Evolutionary conservation across 2,888 invertebrate genomes (phyloP), one percentile per base, ranked within the genome.

Genomic region (Charanyca ferruginea): DNA sequence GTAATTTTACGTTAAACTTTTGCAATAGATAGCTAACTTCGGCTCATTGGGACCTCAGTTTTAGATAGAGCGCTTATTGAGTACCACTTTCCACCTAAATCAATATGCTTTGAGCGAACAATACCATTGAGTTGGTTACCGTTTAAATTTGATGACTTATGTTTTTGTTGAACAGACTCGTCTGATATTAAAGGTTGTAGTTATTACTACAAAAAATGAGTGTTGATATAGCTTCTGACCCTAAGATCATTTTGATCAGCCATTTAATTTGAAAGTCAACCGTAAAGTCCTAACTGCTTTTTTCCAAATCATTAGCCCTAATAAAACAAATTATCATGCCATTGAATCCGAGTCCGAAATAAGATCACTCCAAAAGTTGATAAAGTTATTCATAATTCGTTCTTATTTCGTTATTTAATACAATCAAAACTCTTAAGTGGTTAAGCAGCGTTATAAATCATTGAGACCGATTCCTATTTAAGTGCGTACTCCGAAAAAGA

Each of bases 1-100:
- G 90, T 92, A 92, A 93, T 93, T 93, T 91, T 91, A 88, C 90
- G 87, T 82, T 87, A 85, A 94, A 94, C 91, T 94, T 94, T 91
- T 85, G 88, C 90, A 92, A 94, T 93, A 93, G 93, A 91, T 93
- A 90, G 89, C 89, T 86, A 89, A 91, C 84, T 91, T 91, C 73
- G 85, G 77, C 85, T 89, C 89, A 90, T 90, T 91, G 89, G 84
- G 85, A 87, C 81, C 85, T 81, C 83, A 77, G 83, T 87, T 89
- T 89, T 85, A 85, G 89, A 89, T 90, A 79, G 87, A 85, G 85
- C 77, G 86, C 86, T 89, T 92, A 91, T 90, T 88, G 88, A 91
- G 89, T 89, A 87, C 83, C 89, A 87, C 84, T 90, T 89, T 87
- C 80, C 85, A 80, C 86, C 86, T 90, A 89, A 92, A 93, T 92